Conservation (phyloP, 2,113 vertebrate species). For the Strigops habroptila region DNA sequence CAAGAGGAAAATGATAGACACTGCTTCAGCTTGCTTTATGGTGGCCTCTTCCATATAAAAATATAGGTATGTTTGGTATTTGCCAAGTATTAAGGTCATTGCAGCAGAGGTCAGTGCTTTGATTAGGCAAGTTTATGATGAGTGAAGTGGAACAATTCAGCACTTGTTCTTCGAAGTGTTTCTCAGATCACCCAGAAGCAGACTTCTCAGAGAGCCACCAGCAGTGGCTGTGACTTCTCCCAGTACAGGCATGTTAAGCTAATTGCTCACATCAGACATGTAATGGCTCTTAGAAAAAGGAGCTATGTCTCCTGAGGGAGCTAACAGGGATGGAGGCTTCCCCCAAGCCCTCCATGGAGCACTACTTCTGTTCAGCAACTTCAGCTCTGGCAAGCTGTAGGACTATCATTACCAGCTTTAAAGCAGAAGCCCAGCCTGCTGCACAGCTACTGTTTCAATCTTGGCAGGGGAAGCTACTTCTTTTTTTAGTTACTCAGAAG, state of each 20-base stretch:
- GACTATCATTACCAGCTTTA: neutral
- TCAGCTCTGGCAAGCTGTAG: neutral
- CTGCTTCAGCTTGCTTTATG: neutral
- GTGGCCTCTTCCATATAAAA: neutral
- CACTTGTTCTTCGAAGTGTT: neutral
- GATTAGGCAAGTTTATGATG: neutral
- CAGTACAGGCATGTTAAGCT: neutral
- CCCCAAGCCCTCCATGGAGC: neutral
- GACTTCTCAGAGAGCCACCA: neutral
- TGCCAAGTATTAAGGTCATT: neutral
- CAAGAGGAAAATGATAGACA: neutral
- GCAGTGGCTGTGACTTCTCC: neutral
- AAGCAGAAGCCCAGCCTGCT: neutral
- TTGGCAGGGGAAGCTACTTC: neutral
- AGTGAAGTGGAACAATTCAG: neutral
- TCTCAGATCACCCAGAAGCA: neutral
- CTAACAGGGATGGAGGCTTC: rapidly evolving
- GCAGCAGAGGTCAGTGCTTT: neutral
- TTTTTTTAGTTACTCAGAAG: neutral
- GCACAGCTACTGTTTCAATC: neutral
- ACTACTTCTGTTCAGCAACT: neutral
- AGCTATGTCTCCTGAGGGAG: neutral
- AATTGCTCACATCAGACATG: too few species aligned
- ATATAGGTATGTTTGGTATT: neutral
- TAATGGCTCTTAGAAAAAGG: neutral